These are phyloP conservation scores for Cyclophora albipunctata DNA, from an alignment of 2,888 invertebrate genomes.

Conservation along the genomic window DNA sequence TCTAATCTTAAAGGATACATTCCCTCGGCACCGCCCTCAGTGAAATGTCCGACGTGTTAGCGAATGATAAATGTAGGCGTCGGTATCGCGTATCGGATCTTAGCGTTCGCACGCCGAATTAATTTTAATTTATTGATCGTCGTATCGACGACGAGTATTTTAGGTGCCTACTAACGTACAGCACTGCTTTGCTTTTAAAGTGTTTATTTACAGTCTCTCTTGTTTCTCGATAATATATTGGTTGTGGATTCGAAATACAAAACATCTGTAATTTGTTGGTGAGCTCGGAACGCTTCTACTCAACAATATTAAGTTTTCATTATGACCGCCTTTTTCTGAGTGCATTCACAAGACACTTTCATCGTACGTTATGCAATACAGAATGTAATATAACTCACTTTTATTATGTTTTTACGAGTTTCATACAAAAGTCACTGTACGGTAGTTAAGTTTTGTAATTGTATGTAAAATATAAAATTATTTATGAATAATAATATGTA, in stretches of 20 bases:
- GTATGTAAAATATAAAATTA: constrained; percentile 27
- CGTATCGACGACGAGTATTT: constrained; percentile 69
- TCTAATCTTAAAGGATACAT: constrained; percentile 50
- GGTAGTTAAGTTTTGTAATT: constrained; percentile 27
- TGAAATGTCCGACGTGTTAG: constrained; percentile 73
- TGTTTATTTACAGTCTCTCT: constrained; percentile 47
- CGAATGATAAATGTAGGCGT: constrained; percentile 76
- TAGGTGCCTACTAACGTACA: constrained; percentile 62
- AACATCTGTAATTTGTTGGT: constrained; percentile 11
- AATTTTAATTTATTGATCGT: constrained; percentile 76
- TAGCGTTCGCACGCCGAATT: constrained; percentile 75
- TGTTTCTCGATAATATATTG: constrained; percentile 30
- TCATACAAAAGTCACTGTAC: constrained; percentile 23
- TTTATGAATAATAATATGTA: constrained; percentile 8
- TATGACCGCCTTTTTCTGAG: neutral
- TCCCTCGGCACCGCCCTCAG: constrained; percentile 48
- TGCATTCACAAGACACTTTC: constrained; percentile 1
- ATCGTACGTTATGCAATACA: constrained; percentile 19
- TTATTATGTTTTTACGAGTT: constrained; percentile 21
- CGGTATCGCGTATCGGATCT: constrained; percentile 74
- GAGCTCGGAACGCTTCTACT: constrained; percentile 7
- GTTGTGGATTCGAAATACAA: constrained; percentile 17
- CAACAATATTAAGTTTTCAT: neutral
- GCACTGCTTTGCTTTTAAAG: constrained; percentile 54
- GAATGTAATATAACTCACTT: constrained; percentile 19